These are phyloP conservation scores for Mythimna albipuncta DNA, from an alignment of 2,888 invertebrate genomes.

Conservation along the genomic window DNA sequence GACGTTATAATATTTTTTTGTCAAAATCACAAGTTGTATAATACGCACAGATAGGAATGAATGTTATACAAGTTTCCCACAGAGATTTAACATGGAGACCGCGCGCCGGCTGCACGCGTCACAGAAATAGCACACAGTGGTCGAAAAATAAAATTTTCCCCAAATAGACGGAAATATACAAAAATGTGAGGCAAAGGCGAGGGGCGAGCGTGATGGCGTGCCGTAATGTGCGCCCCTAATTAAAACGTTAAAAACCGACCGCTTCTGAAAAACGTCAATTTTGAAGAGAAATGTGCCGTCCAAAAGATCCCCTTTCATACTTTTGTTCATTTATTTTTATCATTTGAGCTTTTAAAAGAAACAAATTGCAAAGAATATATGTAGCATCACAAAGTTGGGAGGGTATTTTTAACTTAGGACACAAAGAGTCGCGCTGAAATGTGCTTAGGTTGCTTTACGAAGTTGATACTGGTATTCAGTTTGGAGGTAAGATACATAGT, in stretches of 20 bases:
- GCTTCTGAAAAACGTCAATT: conserved; percentile 90
- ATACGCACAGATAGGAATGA: conserved; percentile 68
- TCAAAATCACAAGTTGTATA: conserved; percentile 61
- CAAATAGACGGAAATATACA: conserved; percentile 91
- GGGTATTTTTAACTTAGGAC: conserved; percentile 59
- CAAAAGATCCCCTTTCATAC: conserved; percentile 87
- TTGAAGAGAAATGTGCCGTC: conserved; percentile 90
- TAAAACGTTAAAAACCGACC: conserved; percentile 90
- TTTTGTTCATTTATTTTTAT: conserved; percentile 84
- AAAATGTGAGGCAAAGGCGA: conserved; percentile 89
- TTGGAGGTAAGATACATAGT: neutral
- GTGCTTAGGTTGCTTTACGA: conserved; percentile 21
- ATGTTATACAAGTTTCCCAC: conserved; percentile 86
- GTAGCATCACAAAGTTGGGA: conserved; percentile 68
- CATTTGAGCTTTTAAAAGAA: conserved; percentile 77
- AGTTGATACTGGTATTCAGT: conserved; percentile 10
- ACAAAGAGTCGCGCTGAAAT: conserved; percentile 33
- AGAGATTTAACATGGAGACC: conserved; percentile 87
- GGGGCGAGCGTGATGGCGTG: conserved; percentile 89
- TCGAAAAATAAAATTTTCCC: conserved; percentile 90
- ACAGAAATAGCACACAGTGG: conserved; percentile 89
- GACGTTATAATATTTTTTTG: conserved; percentile 28
- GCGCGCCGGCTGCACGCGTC: conserved; percentile 89
- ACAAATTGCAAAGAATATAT: conserved; percentile 78
- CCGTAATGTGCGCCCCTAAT: conserved; percentile 91